Evolutionary conservation across 1,140 invertebrate species (phyloP), one percentile per base, ranked within the genome.

Genomic region (Papilio glaucus): DNA sequence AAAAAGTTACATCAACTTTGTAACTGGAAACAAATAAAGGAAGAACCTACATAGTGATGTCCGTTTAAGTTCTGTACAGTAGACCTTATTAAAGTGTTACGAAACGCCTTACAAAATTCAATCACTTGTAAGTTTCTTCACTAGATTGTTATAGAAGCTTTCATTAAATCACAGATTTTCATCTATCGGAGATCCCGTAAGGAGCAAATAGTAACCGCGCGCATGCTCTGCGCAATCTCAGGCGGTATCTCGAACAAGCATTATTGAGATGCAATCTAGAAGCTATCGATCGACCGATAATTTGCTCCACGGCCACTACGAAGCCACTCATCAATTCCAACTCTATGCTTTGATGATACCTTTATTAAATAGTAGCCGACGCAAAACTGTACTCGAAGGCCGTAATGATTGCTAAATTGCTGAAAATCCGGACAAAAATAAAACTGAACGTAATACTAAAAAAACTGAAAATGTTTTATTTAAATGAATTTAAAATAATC

Each of bases 201-300:
- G 81, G 78, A 80, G 80, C 81, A 82, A 80, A 83, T 84, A 84
- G 85, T 84, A 88, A 83, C 80, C 72, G 61, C 74, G 81, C 81
- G 83, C 83, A 82, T 84, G 82, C 74, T 84, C 67, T 71, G 39
- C 41, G 83, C 83, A 88, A 91, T 91, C 88, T 86, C 63, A 72
- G 74, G 69, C 80, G 81, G 84, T 85, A 86, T 89, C 85, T 89
- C 80, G 81, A 83, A 84, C 82, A 84, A 79, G 81, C 79, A 88
- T 89, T 89, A 92, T 92, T 91, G 86, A 89, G 90, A 91, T 89
- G 84, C 88, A 88, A 90, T 91, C 90, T 89, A 86, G 83, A 84
- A 86, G 84, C 88, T 82, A 90, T 89, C 84, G 87, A 92, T 89
- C 83, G 81, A 57, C 76, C 77, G 81, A 87, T 90, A 92, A 91